Evolutionary conservation across 1,140 invertebrate species (phyloP).

Genomic region (Achroia grisella): DNA sequence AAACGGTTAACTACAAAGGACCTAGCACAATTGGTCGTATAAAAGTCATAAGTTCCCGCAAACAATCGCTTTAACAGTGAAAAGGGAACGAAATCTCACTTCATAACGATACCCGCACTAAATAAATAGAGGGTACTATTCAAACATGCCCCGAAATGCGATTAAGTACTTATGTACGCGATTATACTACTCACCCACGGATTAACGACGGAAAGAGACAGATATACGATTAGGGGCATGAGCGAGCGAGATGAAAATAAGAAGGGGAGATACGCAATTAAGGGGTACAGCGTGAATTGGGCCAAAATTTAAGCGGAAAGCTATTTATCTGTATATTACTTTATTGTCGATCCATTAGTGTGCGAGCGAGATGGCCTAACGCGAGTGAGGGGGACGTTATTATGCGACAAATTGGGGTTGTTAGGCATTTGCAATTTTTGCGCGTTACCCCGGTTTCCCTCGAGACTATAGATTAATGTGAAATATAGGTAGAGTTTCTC

Average conservation of each 20-base stretch:
- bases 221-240: conserved; percentile 9
- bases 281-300: conserved; percentile 56
- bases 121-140: conserved; percentile 61
- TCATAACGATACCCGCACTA: conserved; percentile 40
- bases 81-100: conserved; percentile 33
- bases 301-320: conserved; percentile 68
- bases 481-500: conserved; percentile 4
- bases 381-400: conserved; percentile 30
- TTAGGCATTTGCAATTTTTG: conserved; percentile 50
- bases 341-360: conserved; percentile 67
- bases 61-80: conserved; percentile 57
- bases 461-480: conserved; percentile 2
- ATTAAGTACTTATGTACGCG: conserved; percentile 69
- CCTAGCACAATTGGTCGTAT: conserved; percentile 29
- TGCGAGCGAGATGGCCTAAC: conserved; percentile 34
- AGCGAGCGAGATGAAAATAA: conserved; percentile 23
- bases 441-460: conserved; percentile 15
- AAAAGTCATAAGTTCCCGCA: conserved; percentile 54
- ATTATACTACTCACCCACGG: conserved; percentile 47
- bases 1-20: conserved; percentile 9
- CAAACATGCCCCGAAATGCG: conserved; percentile 53
- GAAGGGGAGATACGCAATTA: conserved; percentile 62
- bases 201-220: conserved; percentile 32
- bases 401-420: conserved; percentile 61
- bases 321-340: conserved; percentile 70